Evolutionary conservation across 2,888 invertebrate genomes (phyloP), one percentile per base, ranked within the genome.

Genomic region (Pheosia tremula): DNA sequence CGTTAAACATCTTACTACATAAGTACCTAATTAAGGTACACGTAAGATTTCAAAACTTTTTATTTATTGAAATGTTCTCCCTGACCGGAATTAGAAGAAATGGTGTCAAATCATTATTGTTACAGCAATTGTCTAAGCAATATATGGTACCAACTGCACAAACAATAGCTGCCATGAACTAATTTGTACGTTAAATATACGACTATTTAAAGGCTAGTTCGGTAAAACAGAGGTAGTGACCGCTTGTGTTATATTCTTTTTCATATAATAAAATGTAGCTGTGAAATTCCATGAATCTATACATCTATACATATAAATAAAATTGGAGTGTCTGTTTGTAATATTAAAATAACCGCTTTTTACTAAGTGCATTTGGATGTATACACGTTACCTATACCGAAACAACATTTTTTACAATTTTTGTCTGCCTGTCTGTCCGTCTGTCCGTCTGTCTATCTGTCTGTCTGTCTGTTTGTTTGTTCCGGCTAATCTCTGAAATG

Each of bases 141-240:
- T 76, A 75, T 74, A 63, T 63, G 60, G 67, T 69, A 72, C 71
- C 89, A 90, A 82, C 90, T 91, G 90, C 66, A 79, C 83, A 90
- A 91, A 91, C 81, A 84, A 63, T 67, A 73, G 75, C 75, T 80
- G 77, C 87, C 87, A 82, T 90, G 88, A 86, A 88, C 89, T 83
- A 89, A 90, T 89, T 89, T 87, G 86, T 82, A 81, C 75, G 74
- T 80, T 75, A 85, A 85, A 84, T 78, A 83, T 77, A 80, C 69
- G 72, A 81, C 82, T 79, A 81, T 84, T 83, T 85, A 81, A 78
- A 82, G 77, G 36, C 49, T 61, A 78, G 52, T 52, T 67, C 41
- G 58, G 69, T 61, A 66, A 71, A 64, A 39, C n/a, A 38, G 37
- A 10, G 39, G 24, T 24, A n/a, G n/a, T 47, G 47, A 1, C 24